Percentiles rank a stretch among this genome's conserved stretches.
phyloP scores from a whole-genome alignment of 2,113 vertebrate species.

The Urocitellus parryii region DNA sequence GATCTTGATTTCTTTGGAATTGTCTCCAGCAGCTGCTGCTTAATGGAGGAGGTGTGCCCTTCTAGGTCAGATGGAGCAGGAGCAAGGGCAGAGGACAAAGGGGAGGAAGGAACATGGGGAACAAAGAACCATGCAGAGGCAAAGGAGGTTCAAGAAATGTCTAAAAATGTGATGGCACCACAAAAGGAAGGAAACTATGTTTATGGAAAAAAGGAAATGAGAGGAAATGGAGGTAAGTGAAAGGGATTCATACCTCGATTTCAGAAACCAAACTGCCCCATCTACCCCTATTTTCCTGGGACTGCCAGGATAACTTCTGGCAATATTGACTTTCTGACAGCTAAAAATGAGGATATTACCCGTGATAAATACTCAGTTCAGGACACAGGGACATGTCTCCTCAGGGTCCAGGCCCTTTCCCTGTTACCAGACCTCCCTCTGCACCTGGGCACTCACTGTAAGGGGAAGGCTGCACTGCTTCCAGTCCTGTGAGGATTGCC shows the following conservation, averaged over 20 bases:
- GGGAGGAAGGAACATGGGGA: not conserved
- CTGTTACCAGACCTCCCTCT: not conserved
- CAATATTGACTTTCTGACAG: not conserved
- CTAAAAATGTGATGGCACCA: not conserved
- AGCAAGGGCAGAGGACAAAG: not conserved
- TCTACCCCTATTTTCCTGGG: not conserved
- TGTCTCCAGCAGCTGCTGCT: not conserved
- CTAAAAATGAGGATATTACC: not conserved
- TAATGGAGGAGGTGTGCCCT: not conserved
- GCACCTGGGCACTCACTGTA: not conserved
- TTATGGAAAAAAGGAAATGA: not conserved
- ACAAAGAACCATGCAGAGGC: not conserved
- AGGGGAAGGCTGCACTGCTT: not conserved
- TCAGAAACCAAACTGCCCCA: not conserved
- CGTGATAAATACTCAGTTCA: not conserved
- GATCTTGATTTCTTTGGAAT: not conserved
- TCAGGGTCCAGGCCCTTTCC: not conserved
- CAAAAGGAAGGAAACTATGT: not conserved
- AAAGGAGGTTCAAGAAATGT: not conserved
- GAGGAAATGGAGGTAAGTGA: not conserved
- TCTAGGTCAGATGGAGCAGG: not conserved
- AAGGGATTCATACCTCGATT: not conserved
- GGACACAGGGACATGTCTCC: not conserved
- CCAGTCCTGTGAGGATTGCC: not conserved
- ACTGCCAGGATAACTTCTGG: not conserved